Evolutionary conservation across 1,140 invertebrate species (phyloP).

Genomic region (Radopholus similis): DNA sequence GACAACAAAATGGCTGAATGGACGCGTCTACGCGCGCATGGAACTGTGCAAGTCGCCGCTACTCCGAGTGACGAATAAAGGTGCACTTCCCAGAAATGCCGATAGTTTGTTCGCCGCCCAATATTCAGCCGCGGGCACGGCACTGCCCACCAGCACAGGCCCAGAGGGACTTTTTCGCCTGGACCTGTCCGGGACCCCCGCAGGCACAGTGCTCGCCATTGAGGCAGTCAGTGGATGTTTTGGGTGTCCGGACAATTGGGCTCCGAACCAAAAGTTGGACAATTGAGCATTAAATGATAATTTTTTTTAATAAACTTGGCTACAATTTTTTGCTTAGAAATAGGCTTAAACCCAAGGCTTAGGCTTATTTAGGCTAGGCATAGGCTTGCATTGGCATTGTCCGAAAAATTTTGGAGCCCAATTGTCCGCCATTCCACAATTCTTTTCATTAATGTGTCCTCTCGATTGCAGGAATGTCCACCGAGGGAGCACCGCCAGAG

Average conservation of each 20-base stretch:
- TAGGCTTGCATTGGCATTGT: neutral
- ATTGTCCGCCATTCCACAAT: neutral
- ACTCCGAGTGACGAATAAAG: neutral
- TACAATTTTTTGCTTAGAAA: neutral
- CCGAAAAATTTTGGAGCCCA: neutral
- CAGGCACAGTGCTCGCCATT: no score
- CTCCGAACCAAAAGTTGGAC: no score
- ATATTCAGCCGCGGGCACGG: neutral
- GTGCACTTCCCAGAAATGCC: neutral
- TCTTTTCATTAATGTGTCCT: neutral
- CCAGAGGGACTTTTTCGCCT: no score
- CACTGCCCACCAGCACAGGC: neutral
- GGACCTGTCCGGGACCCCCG: no score
- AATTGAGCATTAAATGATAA: neutral
- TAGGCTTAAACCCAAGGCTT: neutral
- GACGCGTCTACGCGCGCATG: neutral
- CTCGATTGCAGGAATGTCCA: constrained; percentile 13
- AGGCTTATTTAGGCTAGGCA: neutral
- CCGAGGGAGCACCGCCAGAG: neutral
- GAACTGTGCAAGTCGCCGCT: neutral
- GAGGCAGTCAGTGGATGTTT: no score
- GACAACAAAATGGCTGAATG: neutral
- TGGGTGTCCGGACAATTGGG: no score
- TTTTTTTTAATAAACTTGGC: neutral
- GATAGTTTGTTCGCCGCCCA: neutral